Conservation (phyloP, 2,797 vertebrate species). For the Malurus splendens region DNA sequence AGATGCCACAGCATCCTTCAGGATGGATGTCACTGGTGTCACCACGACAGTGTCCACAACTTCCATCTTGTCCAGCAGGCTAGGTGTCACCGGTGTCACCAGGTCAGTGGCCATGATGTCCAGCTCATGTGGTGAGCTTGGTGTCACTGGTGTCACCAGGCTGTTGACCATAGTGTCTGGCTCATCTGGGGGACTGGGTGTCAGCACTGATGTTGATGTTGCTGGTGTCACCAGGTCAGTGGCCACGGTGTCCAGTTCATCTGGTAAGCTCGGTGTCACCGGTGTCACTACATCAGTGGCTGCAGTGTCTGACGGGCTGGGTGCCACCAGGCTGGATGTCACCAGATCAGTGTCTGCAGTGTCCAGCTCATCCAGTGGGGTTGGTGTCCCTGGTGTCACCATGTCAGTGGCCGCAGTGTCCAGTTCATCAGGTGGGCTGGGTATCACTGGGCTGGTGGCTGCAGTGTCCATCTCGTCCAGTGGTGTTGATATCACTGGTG, state of each 20-base stretch:
- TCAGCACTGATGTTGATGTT: neutral
- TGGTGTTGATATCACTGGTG: neutral
- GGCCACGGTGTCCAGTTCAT: rapidly evolving
- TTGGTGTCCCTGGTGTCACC: neutral
- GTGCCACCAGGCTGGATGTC: neutral
- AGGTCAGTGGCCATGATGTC: rapidly evolving
- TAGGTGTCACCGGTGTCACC: neutral
- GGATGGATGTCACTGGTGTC: rapidly evolving
- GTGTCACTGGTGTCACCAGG: neutral
- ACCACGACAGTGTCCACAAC: rapidly evolving
- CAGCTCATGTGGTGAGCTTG: rapidly evolving
- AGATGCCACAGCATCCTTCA: neutral
- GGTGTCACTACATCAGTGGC: rapidly evolving
- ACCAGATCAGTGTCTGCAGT: rapidly evolving
- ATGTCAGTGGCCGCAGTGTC: rapidly evolving
- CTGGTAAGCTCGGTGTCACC: rapidly evolving
- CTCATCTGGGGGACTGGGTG: rapidly evolving
- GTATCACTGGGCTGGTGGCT: rapidly evolving
- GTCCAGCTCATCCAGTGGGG: rapidly evolving
- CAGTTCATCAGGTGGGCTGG: rapidly evolving
- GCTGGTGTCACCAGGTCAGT: neutral
- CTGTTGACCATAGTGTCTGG: rapidly evolving
- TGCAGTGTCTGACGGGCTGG: rapidly evolving
- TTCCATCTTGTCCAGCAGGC: neutral
- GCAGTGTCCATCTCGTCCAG: rapidly evolving